Evolutionary conservation across 1,140 invertebrate species (phyloP), one percentile per base, ranked within the genome.

Genomic region (Drosophila repleta): DNA sequence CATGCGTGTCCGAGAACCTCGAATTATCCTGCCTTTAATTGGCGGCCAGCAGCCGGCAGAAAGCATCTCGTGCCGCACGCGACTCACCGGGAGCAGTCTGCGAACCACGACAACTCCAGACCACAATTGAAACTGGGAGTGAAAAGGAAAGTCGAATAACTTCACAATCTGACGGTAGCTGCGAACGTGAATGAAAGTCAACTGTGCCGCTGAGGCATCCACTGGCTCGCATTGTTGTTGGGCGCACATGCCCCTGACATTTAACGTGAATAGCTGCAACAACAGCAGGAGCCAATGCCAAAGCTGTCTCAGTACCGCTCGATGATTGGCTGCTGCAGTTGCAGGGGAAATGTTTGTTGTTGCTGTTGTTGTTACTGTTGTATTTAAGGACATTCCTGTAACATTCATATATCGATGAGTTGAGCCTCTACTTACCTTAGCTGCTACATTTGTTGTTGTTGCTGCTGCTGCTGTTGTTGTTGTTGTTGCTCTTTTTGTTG

Each of bases 231-330:
- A 53, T 46, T 32, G 57, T 26, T 48, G 53, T 56, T 63, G 78
- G 80, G 64, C 74, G 65, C 81, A 85, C 74, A 87, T 87, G 82
- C 82, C 82, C 82, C 82, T 87, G 82, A 87, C 82, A 87, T 87
- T 87, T 87, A 88, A 82, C 77, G 63, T 51, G 62, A 74, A 41
- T 58, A 73, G 63, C 48, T 58, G 51, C 68, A 68, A 58, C 62
- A 57, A 45, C 51, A 64, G 10, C 67, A 49, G 60, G 74, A 65
- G 56, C 82, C 81, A 84, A 84, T 84, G 81, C 80, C 81, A 84
- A 75, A 80, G 81, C 75, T 66, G 43, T 52, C 53, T 32, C 62
- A 32, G 76, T 57, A 82, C 77, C 46, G 64, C 60, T 60, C 71
- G 71, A 83, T 88, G 82, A 87, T 87, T 87, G 82, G 82, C 82